These are phyloP conservation scores for pig (Sus scrofa) DNA, from an alignment of 2,113 vertebrate species.

Conservation along the genomic window DNA sequence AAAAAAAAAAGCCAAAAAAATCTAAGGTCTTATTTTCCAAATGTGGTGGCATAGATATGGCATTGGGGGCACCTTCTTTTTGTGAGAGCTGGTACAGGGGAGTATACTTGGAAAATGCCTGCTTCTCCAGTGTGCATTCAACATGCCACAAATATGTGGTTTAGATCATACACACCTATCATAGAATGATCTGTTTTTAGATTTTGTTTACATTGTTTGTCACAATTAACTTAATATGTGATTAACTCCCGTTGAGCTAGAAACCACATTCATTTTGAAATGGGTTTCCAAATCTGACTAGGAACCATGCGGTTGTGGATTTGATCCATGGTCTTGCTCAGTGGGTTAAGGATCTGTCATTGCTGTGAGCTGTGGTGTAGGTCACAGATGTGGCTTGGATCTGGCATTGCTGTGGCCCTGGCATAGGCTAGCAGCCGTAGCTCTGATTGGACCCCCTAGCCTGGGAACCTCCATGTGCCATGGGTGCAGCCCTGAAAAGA, in stretches of 20 bases:
- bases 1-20: not conserved
- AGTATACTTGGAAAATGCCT: not conserved
- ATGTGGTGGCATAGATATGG: not conserved
- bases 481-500: too few species aligned
- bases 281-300: too few species aligned
- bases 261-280: not conserved
- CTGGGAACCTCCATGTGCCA: too few species aligned
- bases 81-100: not conserved
- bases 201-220: not conserved
- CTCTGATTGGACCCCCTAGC: too few species aligned
- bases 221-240: not conserved
- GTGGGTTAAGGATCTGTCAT: too few species aligned
- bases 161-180: not conserved
- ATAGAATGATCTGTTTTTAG: not conserved
- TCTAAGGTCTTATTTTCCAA: not conserved
- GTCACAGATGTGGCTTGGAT: too few species aligned
- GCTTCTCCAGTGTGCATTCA: not conserved
- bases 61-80: not conserved
- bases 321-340: too few species aligned
- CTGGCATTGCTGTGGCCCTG: too few species aligned
- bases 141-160: too few species aligned
- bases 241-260: not conserved
- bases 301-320: too few species aligned
- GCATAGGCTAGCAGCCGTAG: too few species aligned
- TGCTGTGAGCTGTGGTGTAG: too few species aligned